Evolutionary conservation across 2,797 vertebrate species (phyloP), one percentile per base, ranked within the genome.

Genomic region (Myiothlypis chrysogaster): DNA sequence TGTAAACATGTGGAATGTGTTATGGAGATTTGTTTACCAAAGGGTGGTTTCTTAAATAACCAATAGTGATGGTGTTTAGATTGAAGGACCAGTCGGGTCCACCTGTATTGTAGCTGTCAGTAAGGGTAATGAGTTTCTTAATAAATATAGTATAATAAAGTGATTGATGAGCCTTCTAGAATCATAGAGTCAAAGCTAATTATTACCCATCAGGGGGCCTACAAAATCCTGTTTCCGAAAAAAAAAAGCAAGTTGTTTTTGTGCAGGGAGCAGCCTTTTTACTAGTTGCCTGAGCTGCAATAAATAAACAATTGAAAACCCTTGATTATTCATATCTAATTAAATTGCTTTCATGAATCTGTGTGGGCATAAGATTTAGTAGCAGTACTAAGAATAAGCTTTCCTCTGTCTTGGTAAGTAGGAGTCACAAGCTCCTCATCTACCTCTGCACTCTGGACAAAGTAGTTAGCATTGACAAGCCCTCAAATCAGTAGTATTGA

Each of bases 231-330:
- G 21, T 56, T 30, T 43, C 2, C 5, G 12, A 63, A 32, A 72
- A 21, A 72, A 4, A 72, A 3, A 1, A 1, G 3, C 1, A 4
- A 27, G 3, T 13, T 2, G 9, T 43, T 76, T 69, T 69, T 69
- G 8, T 88, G 46, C 41, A 78, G 30, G 41, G 60, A 32, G 21
- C 39, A 87, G 9, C 6, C 9, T 60, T 79, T 88, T 53, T 68
- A 41, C 50, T 53, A 14, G 25, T 37, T 44, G 4, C 24, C 30
- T 81, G 65, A 81, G 16, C 39, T 64, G 41, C n/a, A n/a, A 9
- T 55, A 44, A 39, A 10, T 70, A 59, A 81, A 46, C 22, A 47
- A 32, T 49, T 78, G 9, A 75, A 52, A 81, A 63, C 11, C 0
- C 25, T 56, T 66, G 35, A 27, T 83, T 66, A 70, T 66, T 70